These are phyloP conservation scores for Micronisus gabar DNA, from an alignment of 2,113 vertebrate species.

Conservation along the genomic window DNA sequence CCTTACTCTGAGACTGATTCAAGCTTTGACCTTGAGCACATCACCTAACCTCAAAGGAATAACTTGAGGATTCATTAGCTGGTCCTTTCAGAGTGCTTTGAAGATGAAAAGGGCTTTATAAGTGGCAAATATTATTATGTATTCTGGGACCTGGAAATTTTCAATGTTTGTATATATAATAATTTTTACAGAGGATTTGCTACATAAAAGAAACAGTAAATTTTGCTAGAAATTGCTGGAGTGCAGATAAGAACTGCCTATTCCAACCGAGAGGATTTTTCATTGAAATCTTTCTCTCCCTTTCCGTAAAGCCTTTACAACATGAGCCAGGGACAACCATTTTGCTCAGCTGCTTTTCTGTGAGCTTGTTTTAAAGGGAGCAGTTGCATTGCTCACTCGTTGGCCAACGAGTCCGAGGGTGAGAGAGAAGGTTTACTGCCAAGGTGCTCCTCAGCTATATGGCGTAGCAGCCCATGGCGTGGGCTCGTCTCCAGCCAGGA, in stretches of 20 bases:
- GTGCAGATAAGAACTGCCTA: constrained; percentile 15
- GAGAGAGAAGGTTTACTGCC: not conserved
- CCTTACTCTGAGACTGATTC: not conserved
- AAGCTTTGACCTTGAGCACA: constrained; percentile 39
- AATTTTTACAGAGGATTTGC: constrained; percentile 39
- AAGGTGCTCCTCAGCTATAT: not conserved
- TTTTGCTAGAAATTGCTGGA: constrained; percentile 26
- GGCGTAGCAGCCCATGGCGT: rapidly evolving
- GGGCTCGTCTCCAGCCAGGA: not conserved
- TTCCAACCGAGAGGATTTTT: not conserved
- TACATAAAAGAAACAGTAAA: constrained; percentile 20
- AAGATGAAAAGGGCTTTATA: constrained; percentile 46
- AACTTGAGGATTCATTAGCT: constrained; percentile 36
- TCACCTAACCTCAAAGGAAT: constrained; percentile 44
- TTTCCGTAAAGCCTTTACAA: not conserved
- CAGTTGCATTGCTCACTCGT: not conserved
- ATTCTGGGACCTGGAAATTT: constrained; percentile 34
- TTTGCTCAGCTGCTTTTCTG: not conserved
- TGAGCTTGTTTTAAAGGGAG: not conserved
- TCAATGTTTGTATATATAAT: constrained; percentile 52
- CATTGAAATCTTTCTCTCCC: not conserved
- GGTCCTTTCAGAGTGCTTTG: not conserved
- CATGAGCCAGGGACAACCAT: not conserved
- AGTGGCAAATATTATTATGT: constrained; percentile 25
- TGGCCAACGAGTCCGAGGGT: rapidly evolving